Evolutionary conservation across 2,888 invertebrate species (phyloP), one percentile per base, ranked within the genome.

Genomic region (Erannis defoliaria): DNA sequence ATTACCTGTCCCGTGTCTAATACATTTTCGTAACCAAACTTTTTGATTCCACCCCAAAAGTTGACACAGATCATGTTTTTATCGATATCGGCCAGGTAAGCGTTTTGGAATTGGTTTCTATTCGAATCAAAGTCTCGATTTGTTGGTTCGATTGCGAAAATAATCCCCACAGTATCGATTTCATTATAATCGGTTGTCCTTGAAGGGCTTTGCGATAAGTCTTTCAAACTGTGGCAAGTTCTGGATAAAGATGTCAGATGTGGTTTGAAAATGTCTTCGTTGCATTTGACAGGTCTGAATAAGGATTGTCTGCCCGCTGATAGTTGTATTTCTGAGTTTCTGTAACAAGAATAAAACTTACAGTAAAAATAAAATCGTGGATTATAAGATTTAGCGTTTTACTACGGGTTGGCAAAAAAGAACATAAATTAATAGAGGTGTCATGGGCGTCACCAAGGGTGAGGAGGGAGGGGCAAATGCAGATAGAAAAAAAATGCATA

Each of bases 121-220:
- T 65, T 76, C 33, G 81, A 80, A 54, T 88, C 82, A 54, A 89
- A 88, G 12, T 90, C 88, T 61, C 84, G 77, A 21, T 85, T 88
- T 23, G 90, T 80, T 21, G 94, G 91, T 65, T 93, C 94, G 35
- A 95, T 88, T 58, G 90, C 83, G 21, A 96, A 91, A 37, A 97
- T 93, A 2, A 96, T 73, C 1, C 97, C 97, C 4, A 95, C 94
- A 9, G 95, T 94, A 84, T 97, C 97, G 66, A 97, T 93, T 91
- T 97, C 97, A 64, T 94, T 94, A 76, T 95, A 95, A 46, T 88
- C 82, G 18, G 85, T 86, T 4, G 63, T 57, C 55, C 78, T 72
- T 0, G 68, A 61, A 0, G 85, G 79, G 18, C 84, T 86, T 63
- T 78, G 68, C 0, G 76, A 62, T 19, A 95, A 73, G 60, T 94